Evolutionary conservation across 2,797 vertebrate genomes (phyloP).

Genomic region (Buphagus erythrorhynchus): DNA sequence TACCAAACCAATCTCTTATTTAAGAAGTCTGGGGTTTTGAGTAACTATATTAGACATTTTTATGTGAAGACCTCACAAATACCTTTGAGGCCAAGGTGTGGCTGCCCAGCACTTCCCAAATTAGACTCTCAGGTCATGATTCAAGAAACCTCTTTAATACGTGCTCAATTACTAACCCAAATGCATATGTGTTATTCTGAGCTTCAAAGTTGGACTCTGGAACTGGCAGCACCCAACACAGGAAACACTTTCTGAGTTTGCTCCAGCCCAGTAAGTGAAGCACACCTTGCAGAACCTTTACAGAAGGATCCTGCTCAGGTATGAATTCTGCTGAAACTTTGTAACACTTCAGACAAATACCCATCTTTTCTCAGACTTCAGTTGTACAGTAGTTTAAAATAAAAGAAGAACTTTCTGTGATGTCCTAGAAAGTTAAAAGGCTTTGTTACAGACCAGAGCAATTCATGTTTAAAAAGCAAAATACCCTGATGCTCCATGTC

Average conservation of each 20-base stretch:
- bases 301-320: neutral
- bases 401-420: neutral
- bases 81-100: neutral
- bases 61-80: slow-evolving; percentile 3
- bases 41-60: neutral
- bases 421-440: neutral
- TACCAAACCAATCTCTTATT: neutral
- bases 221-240: fast-evolving
- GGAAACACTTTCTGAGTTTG: neutral
- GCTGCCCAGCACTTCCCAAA: slow-evolving; percentile 3
- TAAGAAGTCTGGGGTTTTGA: neutral
- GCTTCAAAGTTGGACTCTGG: neutral
- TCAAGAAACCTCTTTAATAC: neutral
- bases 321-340: neutral
- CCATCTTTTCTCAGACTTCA: neutral
- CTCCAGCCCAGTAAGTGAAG: neutral
- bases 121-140: neutral
- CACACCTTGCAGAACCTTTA: neutral
- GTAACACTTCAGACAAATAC: neutral
- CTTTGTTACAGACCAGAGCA: neutral
- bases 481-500: neutral
- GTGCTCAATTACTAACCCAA: neutral
- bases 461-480: neutral
- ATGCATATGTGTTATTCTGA: neutral
- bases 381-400: neutral